A percentile compares a stretch with the other conserved stretches of the same genome.
Conservation (phyloP, 2,113 vertebrate species). For the Odobenus rosmarus region DNA sequence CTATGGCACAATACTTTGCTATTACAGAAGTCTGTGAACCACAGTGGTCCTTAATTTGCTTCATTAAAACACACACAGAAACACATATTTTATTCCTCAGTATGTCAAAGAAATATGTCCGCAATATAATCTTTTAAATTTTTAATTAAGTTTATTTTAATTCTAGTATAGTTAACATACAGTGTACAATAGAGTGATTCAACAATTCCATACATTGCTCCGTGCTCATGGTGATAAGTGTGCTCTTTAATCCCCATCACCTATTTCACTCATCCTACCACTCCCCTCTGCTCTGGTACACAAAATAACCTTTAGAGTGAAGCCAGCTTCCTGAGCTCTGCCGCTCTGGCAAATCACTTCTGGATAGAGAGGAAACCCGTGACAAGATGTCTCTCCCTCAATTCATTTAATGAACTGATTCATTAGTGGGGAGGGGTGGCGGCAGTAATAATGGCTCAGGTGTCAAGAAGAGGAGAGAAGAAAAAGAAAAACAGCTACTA, state of each 20-base stretch:
- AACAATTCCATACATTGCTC: not conserved
- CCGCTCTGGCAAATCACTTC: constrained; percentile 35
- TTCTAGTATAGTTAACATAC: not conserved
- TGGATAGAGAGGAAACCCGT: not conserved
- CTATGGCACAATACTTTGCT: not conserved
- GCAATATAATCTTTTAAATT: not conserved
- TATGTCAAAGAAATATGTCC: not conserved
- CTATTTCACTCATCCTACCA: not conserved
- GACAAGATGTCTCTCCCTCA: not conserved
- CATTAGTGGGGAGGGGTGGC: not conserved
- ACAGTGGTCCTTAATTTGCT: not conserved
- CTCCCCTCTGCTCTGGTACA: not conserved
- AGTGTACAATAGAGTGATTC: not conserved
- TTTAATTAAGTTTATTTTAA: not conserved
- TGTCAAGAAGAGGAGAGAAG: constrained; percentile 63
- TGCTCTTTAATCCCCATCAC: not conserved
- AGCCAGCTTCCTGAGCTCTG: not conserved
- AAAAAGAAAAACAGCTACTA: constrained; percentile 25
- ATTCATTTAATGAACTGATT: not conserved
- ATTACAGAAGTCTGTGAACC: not conserved
- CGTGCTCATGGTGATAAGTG: not conserved
- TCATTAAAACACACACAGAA: not conserved
- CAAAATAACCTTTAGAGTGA: not conserved
- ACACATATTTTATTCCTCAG: not conserved
- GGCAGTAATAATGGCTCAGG: constrained; percentile 3